Conservation (phyloP, 1,140 invertebrate species). For the Neodiprion lecontei region DNA sequence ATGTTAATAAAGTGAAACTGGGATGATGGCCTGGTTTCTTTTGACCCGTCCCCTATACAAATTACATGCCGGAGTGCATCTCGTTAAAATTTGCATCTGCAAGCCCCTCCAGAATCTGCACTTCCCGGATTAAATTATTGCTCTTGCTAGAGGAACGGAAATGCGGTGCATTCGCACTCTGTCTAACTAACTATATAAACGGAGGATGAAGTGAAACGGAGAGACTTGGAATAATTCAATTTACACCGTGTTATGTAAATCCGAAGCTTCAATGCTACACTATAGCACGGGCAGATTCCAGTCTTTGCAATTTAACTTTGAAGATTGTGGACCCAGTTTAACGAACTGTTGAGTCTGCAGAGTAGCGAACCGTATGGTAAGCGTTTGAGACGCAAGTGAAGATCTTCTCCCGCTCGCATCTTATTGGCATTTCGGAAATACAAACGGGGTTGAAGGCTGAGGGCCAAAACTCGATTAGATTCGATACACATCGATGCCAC, state of each 20-base stretch:
- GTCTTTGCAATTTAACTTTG: neutral
- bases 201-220: neutral
- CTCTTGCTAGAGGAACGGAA: neutral
- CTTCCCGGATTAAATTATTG: neutral
- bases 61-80: slow-evolving; percentile 6
- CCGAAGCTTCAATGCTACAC: neutral
- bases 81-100: neutral
- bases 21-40: neutral
- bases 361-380: neutral
- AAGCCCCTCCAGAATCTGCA: neutral
- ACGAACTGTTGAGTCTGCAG: neutral
- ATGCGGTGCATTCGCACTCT: neutral
- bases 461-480: neutral
- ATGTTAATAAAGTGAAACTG: slow-evolving; percentile 12
- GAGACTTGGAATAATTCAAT: neutral
- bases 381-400: neutral
- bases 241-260: neutral
- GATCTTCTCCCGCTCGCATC: neutral
- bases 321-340: neutral
- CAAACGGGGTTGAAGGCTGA: neutral
- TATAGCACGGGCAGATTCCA: neutral
- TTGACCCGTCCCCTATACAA: neutral
- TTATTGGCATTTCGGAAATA: neutral
- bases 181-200: neutral
- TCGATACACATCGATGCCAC: neutral